Conservation (phyloP, 2,113 vertebrate species). For the Sinocyclocheilus maitianheensis region DNA sequence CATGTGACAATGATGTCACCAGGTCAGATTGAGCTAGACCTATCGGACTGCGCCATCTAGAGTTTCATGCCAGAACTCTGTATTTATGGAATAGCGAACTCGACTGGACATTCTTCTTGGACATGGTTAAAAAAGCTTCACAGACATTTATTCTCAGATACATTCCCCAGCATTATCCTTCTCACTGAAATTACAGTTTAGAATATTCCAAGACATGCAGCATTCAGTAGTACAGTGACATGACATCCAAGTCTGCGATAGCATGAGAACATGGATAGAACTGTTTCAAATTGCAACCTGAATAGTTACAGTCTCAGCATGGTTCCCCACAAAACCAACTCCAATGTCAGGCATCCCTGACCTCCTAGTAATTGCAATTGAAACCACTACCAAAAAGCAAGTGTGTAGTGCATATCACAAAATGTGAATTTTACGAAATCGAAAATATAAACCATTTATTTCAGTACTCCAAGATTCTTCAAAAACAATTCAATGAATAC, state of each 20-base stretch:
- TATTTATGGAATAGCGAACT: background rate
- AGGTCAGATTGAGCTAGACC: no score
- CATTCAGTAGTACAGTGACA: background rate
- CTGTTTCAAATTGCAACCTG: constrained; percentile 12
- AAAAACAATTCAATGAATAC: background rate
- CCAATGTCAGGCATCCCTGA: constrained; percentile 35
- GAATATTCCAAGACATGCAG: background rate
- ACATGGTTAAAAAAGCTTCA: background rate
- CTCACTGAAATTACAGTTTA: background rate
- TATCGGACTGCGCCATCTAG: no score
- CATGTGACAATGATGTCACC: no score
- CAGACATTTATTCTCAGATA: background rate
- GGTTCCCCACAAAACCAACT: constrained; percentile 34
- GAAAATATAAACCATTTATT: background rate
- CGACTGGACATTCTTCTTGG: background rate
- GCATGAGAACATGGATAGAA: constrained; percentile 11
- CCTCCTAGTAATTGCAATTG: background rate
- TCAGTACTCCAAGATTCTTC: background rate
- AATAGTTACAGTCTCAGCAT: constrained; percentile 18
- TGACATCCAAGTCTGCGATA: constrained; percentile 32
- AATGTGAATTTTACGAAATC: constrained; percentile 17
- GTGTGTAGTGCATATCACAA: constrained; percentile 54
- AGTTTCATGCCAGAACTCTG: no score
- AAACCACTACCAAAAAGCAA: constrained; percentile 7
- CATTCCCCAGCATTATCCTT: background rate